phyloP scores from a whole-genome alignment of 2,113 vertebrate genomes.

The Jaculus jaculus region DNA sequence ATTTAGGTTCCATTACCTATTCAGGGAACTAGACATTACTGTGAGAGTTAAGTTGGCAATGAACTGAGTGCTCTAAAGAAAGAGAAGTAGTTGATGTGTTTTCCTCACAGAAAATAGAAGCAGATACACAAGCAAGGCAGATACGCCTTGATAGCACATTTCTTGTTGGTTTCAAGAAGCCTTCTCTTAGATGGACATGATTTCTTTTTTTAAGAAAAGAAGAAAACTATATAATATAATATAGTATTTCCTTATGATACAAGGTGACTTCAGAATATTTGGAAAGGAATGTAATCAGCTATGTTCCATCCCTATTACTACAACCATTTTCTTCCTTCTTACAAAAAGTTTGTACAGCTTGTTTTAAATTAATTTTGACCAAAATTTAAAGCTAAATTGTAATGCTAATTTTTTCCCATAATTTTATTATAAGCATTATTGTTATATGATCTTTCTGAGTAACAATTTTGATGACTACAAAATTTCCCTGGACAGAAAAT shows the following conservation, averaged over 20 bases:
- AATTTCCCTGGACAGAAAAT: background rate
- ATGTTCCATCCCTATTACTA: background rate
- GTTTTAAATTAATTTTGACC: background rate
- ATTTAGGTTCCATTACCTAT: background rate
- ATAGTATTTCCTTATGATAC: background rate
- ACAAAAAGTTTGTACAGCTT: background rate
- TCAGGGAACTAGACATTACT: background rate
- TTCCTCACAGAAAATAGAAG: background rate
- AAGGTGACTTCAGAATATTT: background rate
- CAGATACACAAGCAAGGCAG: background rate
- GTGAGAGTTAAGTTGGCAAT: background rate
- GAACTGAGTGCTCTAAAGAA: background rate
- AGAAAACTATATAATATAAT: background rate
- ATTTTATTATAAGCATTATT: background rate
- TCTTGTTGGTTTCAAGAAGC: background rate
- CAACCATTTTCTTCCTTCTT: background rate
- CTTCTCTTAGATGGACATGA: background rate
- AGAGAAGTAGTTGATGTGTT: background rate
- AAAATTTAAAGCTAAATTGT: background rate
- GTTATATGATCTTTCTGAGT: background rate
- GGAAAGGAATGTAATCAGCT: background rate
- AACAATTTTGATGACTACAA: background rate
- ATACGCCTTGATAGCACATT: background rate
- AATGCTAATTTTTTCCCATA: background rate
- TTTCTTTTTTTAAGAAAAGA: background rate